phyloP scores from a whole-genome alignment of 92 coral and sea anemone species.

The Porites lobata region DNA sequence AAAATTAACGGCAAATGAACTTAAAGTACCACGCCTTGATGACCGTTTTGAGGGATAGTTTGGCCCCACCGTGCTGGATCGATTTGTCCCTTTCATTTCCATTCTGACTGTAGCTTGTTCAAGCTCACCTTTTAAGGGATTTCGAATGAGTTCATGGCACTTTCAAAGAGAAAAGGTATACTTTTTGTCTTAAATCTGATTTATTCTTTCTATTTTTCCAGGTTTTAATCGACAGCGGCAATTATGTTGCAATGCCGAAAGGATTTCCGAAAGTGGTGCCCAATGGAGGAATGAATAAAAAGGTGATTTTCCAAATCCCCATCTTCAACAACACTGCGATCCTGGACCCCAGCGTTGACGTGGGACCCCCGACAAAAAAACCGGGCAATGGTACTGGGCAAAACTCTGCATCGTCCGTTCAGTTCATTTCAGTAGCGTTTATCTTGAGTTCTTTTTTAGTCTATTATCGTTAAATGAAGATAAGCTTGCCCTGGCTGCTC shows the following conservation, averaged over 20 bases:
- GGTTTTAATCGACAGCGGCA: slow-evolving; percentile 23
- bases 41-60: no score
- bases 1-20: no score
- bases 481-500: neutral
- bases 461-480: neutral
- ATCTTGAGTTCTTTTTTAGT: neutral
- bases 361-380: neutral
- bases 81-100: no score
- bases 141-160: no score
- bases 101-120: no score
- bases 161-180: neutral
- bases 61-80: no score
- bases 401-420: neutral
- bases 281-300: neutral
- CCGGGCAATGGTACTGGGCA: slow-evolving; percentile 4
- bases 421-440: slow-evolving; percentile 21
- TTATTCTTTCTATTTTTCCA: neutral
- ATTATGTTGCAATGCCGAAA: slow-evolving; percentile 39
- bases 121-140: no score
- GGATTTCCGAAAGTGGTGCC: slow-evolving; percentile 36
- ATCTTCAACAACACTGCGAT: slow-evolving; percentile 22
- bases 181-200: neutral
- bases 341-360: slow-evolving; percentile 47
- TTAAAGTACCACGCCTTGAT: no score
- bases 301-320: slow-evolving; percentile 42